A percentile compares a stretch with the other conserved stretches of the same genome.
These are phyloP conservation scores for Chunga burmeisteri DNA, from an alignment of 2,113 vertebrate genomes.

Conservation along the genomic window DNA sequence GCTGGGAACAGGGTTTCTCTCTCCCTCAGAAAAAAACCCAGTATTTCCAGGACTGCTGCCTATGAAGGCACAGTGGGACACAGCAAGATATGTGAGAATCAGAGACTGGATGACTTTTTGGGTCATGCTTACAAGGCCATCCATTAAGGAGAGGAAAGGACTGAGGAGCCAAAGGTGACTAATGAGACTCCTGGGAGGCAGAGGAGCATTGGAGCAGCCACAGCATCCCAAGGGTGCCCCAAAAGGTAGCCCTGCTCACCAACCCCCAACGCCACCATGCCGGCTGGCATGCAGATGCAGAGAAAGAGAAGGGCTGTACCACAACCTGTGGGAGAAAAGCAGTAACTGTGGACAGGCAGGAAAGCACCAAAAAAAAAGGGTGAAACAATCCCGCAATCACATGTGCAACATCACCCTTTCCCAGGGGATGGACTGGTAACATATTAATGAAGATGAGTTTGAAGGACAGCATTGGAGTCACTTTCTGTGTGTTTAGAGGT, in stretches of 20 bases:
- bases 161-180: not conserved
- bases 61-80: not conserved
- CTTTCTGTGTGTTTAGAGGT: not conserved
- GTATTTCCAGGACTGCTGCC: not conserved
- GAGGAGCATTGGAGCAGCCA: not conserved
- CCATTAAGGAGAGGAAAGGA: not conserved
- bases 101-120: not conserved
- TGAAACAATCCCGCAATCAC: not conserved
- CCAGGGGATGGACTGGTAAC: not conserved
- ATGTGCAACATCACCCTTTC: not conserved
- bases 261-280: not conserved
- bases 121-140: not conserved
- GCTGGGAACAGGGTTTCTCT: not conserved
- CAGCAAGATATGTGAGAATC: not conserved
- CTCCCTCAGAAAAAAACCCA: not conserved
- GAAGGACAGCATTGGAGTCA: not conserved
- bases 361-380: not conserved
- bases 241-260: not conserved
- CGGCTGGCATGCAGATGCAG: accelerated
- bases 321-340: not conserved
- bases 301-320: not conserved
- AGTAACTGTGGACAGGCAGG: not conserved
- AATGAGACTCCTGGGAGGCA: not conserved
- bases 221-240: not conserved
- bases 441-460: not conserved